Conservation (phyloP, 2,888 invertebrate genomes). For the Cyclophora punctaria region DNA sequence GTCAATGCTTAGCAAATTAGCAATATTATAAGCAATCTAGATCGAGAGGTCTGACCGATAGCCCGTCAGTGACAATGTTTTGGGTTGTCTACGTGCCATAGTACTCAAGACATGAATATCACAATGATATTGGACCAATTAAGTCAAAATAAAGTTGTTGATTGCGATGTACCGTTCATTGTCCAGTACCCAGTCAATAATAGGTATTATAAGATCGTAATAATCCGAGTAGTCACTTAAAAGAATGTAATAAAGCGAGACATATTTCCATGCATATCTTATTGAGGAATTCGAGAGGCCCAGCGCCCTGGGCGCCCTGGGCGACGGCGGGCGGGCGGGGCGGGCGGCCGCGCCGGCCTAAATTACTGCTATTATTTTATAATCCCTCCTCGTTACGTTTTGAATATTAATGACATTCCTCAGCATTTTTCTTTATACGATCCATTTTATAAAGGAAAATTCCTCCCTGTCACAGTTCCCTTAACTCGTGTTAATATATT, state of each 20-base stretch:
- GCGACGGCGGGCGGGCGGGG: slow-evolving; percentile 16
- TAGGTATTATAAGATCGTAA: slow-evolving; percentile 25
- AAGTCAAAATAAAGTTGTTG: too few relatives aligned
- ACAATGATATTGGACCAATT: too few relatives aligned
- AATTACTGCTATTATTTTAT: slow-evolving; percentile 75
- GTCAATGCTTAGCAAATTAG: too few relatives aligned
- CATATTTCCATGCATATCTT: slow-evolving; percentile 72
- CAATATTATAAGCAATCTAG: too few relatives aligned
- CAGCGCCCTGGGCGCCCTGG: slow-evolving; percentile 22
- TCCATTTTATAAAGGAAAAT: slow-evolving; percentile 55
- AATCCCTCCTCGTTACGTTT: slow-evolving; percentile 72
- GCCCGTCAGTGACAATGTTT: too few relatives aligned
- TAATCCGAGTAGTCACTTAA: slow-evolving; percentile 43
- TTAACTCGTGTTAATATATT: too few relatives aligned
- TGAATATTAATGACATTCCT: slow-evolving; percentile 74
- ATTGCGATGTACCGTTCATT: too few relatives aligned
- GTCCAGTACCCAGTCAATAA: neutral
- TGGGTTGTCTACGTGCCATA: too few relatives aligned
- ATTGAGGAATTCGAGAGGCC: slow-evolving; percentile 58
- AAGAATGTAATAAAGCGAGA: slow-evolving; percentile 68
- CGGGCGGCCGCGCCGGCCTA: slow-evolving; percentile 54
- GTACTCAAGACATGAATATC: too few relatives aligned
- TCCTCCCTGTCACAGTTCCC: slow-evolving; percentile 50
- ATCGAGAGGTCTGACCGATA: too few relatives aligned
- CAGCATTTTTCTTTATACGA: slow-evolving; percentile 51